A percentile compares a stretch with the other conserved stretches of the same genome.
phyloP scores from a whole-genome alignment of 37 sponge, comb jelly and placozoan species.

The Ephydatia muelleri region DNA sequence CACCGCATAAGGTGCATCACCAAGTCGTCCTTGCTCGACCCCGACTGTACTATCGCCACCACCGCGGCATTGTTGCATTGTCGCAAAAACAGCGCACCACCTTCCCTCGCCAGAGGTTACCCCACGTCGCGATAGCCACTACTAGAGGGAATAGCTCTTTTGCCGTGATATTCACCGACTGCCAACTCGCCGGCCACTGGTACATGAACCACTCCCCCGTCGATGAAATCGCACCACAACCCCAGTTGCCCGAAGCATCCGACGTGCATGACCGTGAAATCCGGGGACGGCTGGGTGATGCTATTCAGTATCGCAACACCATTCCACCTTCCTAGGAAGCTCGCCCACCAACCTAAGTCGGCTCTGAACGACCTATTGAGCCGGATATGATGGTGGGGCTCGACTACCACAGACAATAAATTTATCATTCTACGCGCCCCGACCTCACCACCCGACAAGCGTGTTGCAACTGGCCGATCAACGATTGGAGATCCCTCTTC shows the following conservation, averaged over 20 bases:
- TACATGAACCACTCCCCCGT: slow-evolving; percentile 26
- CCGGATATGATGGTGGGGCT: slow-evolving; percentile 22
- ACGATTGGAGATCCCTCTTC: too few species aligned
- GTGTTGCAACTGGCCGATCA: too few species aligned
- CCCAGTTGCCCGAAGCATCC: slow-evolving; percentile 46
- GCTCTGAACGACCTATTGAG: slow-evolving; percentile 41
- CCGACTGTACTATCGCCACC: slow-evolving; percentile 9
- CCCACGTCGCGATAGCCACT: slow-evolving; percentile 15
- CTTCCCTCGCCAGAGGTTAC: slow-evolving; percentile 2
- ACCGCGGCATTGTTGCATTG: slow-evolving; percentile 26
- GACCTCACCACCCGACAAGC: too few species aligned
- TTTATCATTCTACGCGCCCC: too few species aligned
- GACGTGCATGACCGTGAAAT: slow-evolving; percentile 1
- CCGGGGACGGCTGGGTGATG: background rate
- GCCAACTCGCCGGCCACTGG: slow-evolving; percentile 9
- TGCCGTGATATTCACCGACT: slow-evolving; percentile 15
- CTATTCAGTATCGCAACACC: slow-evolving; percentile 5
- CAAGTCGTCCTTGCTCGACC: slow-evolving; percentile 9
- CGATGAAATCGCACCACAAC: slow-evolving; percentile 40
- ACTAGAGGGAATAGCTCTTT: slow-evolving; percentile 28
- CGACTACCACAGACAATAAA: background rate
- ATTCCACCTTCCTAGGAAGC: slow-evolving; percentile 37
- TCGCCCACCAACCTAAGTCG: slow-evolving; percentile 36
- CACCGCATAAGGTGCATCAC: slow-evolving; percentile 29
- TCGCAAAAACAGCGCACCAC: slow-evolving; percentile 22